Base-by-base conservation (phyloP, 2,888 invertebrate species). In the Hypsopygia costalis region DNA sequence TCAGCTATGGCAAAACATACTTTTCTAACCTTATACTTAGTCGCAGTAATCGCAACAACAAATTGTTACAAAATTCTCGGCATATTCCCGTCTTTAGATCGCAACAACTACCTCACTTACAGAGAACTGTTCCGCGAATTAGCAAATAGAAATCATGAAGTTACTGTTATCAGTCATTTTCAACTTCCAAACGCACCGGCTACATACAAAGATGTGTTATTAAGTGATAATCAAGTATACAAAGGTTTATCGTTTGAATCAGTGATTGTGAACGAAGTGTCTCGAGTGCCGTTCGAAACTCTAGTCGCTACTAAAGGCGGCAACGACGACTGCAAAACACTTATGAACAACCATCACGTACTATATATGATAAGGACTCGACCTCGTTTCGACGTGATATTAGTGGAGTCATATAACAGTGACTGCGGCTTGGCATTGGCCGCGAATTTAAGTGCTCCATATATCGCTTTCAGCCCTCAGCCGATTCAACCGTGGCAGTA, bases 331-430 rank as follows among this genome's bases (percentile, higher is more conserved):
- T 89, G 89, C 61, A 86, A 83, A 58, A 75, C 68, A 36, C 61
- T 90, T 41, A 79, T 92, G 58, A 79, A 80, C 33, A 69, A 92
- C 47, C 79, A 90, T 34, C 81, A 90, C 37, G 88, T 90, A 53
- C 62, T 85, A 31, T 89, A 91, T n/a, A 81, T 89, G 77, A 87
- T 69, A 66, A 76, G 51, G 44, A 90, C 65, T 62, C 78, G 69
- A 48, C 83, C 89, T 46, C 87, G 85, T 39, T 94, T 91, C 67
- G 95, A 96, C 67, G 77, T 95, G 6, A 90, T 95, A 27, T 60
- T 96, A 12, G 90, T 92, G 48, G 95, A 95, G 69, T 91, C 91
- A 39, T 94, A 94, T 72, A 94, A 94, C 59, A 91, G 92, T 25
- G 94, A 95, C 64, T 94, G 95, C 58, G 92, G 92, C 57, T 71